Base-by-base conservation (phyloP, 1,140 invertebrate genomes). In the Homalodisca vitripennis region DNA sequence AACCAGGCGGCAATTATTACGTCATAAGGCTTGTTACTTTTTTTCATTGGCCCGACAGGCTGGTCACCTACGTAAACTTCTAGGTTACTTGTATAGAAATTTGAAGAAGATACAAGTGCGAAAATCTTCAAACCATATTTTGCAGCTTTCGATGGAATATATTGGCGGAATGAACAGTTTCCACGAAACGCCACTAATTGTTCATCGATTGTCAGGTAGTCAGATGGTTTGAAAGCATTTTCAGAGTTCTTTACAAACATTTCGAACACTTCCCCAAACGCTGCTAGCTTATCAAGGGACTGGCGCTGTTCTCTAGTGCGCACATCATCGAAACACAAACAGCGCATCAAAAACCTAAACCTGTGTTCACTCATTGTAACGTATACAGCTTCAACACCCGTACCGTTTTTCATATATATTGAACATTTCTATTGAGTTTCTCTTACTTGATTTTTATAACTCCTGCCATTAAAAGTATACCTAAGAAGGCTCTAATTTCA, bases 11-110 rank as follows among this genome's bases (percentile, higher is more conserved):
- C n/a, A n/a, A 41, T 41, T 10, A 41, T 17, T 41, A 41, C 6
- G 17, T 41, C 34, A 41, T 41, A 73, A n/a, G 76, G 69, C 55
- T 69, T 73, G 66, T 77, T 78, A 46, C 74, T 75, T 10, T 73
- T 24, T 6, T 48, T 41, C 71, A 70, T 78, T 22, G 74, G 75
- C 13, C 75, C 75, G 30, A 71, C 71, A 2, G 76, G 74, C 68
- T 79, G 74, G 65, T 75, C 74, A 46, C 76, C 76, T 1, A 70
- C 51, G 72, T 78, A 79, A 26, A 78, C 70, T 69, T 78, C 73
- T 12, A 77, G 46, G 57, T 77, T 77, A 12, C 24, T 29, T 17
- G 62, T 75, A 66, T 79, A 80, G 73, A 72, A 78, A 71, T 78
- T 60, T 68, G 70, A 17, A 73, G 70, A 29, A 75, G 75, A n/a